Evolutionary conservation across 2,888 invertebrate species (phyloP).

Genomic region (Hesperia comma): DNA sequence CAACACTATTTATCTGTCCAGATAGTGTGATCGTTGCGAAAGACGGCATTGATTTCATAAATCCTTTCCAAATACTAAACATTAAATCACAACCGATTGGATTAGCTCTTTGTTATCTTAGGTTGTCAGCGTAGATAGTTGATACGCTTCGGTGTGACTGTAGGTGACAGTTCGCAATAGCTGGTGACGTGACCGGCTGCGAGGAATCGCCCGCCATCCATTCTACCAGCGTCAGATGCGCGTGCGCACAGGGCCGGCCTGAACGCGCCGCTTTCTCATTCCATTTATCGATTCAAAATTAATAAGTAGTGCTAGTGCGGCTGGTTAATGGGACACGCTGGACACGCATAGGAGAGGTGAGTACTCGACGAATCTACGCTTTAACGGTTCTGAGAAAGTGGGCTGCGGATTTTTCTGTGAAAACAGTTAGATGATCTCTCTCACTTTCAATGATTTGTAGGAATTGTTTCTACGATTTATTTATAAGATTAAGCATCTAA

Average conservation of each 20-base stretch:
- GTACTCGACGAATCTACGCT: slow-evolving; percentile 45
- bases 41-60: too few relatives aligned
- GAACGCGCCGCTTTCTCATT: slow-evolving; percentile 53
- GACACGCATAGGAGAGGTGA: slow-evolving; percentile 59
- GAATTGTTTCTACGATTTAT: neutral
- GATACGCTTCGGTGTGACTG: slow-evolving; percentile 59
- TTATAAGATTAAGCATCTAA: too few relatives aligned
- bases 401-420: slow-evolving; percentile 48
- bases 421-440: slow-evolving; percentile 56
- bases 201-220: slow-evolving; percentile 46
- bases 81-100: neutral
- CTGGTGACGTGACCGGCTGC: slow-evolving; percentile 54
- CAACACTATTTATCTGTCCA: too few relatives aligned
- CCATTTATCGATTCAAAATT: slow-evolving; percentile 41
- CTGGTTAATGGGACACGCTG: slow-evolving; percentile 60
- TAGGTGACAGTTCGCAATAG: slow-evolving; percentile 62
- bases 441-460: slow-evolving; percentile 22
- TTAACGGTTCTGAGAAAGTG: slow-evolving; percentile 59
- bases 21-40: too few relatives aligned
- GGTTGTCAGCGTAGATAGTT: too few relatives aligned
- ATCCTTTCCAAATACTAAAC: neutral
- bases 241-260: slow-evolving; percentile 54
- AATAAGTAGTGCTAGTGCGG: slow-evolving; percentile 42
- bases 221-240: slow-evolving; percentile 55
- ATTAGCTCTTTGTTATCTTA: neutral